Percentiles rank a stretch among this genome's conserved stretches.
Evolutionary conservation across 2,113 vertebrate genomes (phyloP).

Genomic region (Narcine bancroftii): DNA sequence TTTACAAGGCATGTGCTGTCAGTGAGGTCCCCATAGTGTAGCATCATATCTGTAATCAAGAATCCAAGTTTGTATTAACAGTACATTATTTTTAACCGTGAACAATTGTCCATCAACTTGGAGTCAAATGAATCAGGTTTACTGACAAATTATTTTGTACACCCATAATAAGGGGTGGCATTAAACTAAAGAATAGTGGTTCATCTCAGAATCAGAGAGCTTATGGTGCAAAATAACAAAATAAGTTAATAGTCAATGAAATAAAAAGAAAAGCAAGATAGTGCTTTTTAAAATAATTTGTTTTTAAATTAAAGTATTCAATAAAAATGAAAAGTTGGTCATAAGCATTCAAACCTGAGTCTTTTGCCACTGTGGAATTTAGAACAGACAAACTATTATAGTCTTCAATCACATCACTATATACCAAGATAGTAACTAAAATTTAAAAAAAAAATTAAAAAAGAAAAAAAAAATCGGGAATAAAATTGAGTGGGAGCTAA

Average conservation of each 20-base stretch:
- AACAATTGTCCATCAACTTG: neutral
- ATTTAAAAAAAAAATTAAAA: too few species aligned
- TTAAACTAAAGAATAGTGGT: neutral
- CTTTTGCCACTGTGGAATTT: neutral
- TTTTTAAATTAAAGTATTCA: neutral
- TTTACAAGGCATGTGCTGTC: slow-evolving; percentile 98
- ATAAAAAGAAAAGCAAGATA: too few species aligned
- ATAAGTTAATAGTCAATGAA: neutral
- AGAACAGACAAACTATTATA: neutral
- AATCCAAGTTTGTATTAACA: neutral
- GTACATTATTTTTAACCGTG: neutral
- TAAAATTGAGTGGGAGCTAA: neutral
- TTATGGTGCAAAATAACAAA: neutral
- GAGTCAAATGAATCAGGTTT: neutral
- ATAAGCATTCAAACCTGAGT: neutral
- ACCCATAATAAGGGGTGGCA: neutral
- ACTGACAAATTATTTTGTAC: neutral
- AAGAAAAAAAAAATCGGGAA: neutral
- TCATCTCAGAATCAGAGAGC: neutral
- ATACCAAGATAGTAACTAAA: too few species aligned
- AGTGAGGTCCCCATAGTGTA: slow-evolving; percentile 94
- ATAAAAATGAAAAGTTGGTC: neutral
- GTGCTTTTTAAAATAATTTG: too few species aligned
- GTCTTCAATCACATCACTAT: too few species aligned
- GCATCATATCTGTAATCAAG: slow-evolving; percentile 77